A percentile compares a stretch with the other conserved stretches of the same genome.
These are phyloP conservation scores for Nematopogon swammerdamellus DNA, from an alignment of 2,888 invertebrate species.

Conservation along the genomic window DNA sequence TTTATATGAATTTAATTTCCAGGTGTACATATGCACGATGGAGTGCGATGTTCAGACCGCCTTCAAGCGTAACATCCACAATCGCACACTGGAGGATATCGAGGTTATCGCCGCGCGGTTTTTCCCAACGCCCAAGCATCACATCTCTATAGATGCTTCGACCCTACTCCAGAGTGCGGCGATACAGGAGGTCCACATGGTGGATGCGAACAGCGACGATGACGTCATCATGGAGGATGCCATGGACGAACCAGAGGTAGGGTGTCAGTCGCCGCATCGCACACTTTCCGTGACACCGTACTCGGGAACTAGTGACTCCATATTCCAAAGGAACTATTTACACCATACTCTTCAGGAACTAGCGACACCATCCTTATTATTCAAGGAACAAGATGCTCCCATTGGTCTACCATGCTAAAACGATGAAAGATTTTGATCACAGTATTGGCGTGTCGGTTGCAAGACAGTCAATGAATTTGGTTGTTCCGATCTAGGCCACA, in stretches of 20 bases:
- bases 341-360: too few species aligned
- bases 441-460: too few species aligned
- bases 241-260: conserved; percentile 44
- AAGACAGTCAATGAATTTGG: too few species aligned
- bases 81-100: conserved; percentile 75
- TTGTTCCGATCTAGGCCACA: too few species aligned
- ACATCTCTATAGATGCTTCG: conserved; percentile 77
- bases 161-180: conserved; percentile 79
- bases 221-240: conserved; percentile 35
- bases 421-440: too few species aligned
- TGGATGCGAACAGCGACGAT: conserved; percentile 58
- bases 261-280: conserved; percentile 16
- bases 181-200: conserved; percentile 85
- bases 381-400: too few species aligned
- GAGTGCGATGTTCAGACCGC: conserved; percentile 77
- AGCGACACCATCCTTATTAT: too few species aligned
- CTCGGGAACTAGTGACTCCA: too few species aligned
- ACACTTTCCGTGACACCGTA: background rate
- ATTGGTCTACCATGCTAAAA: too few species aligned
- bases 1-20: conserved; percentile 11
- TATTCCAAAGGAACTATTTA: too few species aligned
- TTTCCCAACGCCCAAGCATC: conserved; percentile 73
- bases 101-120: conserved; percentile 67
- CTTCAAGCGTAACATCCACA: conserved; percentile 80
- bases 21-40: conserved; percentile 92